phyloP scores from a whole-genome alignment of 2,113 vertebrate species.

The Fulica atra region DNA sequence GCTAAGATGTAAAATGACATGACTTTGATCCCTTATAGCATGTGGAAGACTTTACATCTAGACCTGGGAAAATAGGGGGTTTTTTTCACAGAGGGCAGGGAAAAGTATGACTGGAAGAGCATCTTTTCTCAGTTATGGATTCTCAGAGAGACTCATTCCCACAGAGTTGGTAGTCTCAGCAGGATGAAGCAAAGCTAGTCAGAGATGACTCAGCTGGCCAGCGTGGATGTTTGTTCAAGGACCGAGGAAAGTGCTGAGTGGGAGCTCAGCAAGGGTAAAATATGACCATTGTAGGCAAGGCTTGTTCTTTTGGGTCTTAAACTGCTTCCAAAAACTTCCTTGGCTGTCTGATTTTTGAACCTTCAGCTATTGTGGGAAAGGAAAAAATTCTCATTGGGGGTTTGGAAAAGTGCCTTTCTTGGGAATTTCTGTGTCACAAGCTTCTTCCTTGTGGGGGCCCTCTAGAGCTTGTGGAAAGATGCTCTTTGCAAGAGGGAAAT shows the following conservation, averaged over 20 bases:
- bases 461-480: background rate
- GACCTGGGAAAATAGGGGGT: background rate
- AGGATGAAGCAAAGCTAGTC: background rate
- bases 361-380: background rate
- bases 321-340: background rate
- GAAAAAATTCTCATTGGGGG: background rate
- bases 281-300: background rate
- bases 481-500: background rate
- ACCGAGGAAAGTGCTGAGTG: background rate
- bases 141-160: background rate
- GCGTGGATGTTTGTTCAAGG: background rate
- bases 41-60: background rate
- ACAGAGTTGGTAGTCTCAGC: background rate
- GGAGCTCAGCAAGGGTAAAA: background rate
- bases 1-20: background rate
- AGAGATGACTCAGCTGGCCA: background rate
- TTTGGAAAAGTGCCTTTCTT: background rate
- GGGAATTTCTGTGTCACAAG: background rate
- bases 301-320: background rate
- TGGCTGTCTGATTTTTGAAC: background rate
- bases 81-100: background rate
- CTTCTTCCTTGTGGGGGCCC: background rate
- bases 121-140: background rate
- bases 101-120: background rate
- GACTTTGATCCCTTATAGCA: background rate